Base-by-base conservation (phyloP, 1,140 invertebrate species). In the Eueides isabella region DNA sequence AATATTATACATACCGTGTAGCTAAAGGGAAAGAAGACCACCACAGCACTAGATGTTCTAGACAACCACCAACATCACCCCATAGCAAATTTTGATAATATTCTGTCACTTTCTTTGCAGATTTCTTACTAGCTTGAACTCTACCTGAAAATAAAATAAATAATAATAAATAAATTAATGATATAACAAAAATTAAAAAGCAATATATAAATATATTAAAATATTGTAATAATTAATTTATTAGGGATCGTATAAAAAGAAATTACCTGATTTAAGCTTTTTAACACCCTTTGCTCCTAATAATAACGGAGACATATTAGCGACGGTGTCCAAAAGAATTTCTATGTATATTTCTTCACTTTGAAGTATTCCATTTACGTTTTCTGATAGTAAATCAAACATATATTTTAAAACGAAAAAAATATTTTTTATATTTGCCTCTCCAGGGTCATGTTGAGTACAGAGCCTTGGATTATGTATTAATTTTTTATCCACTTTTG, bases 1-100 rank as follows among this genome's bases (percentile, higher is more conserved):
- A n/a, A n/a, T n/a, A n/a, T n/a, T n/a, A 3, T 19, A 63, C 1
- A 9, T 62, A 94, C 86, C 94, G 94, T 41, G 94, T 94, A 23
- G 96, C 95, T 6, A 97, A 91, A 0, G 96, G 95, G 73, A 94
- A 95, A 1, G 95, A 87, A 6, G 95, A 95, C 96, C 96, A 97
- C 96, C 96, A 97, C 1, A 97, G 90, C n/a, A 97, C 92, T 5
- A 97, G 95, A 77, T 97, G 96, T 83, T 97, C 96, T 62, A 97
- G 88, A 83, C 95, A 96, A 55, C 95, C 95, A 4, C 96, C 96
- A 4, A 97, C 95, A 76, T 96, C 95, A 2, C 95, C 95, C 96
- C 96, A 97, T 19, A 96, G 75, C 67, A 92, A 88, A 68, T 92
- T 94, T 78, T 94, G 92, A 73, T 94, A 94, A 76, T 92, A 93